Base-by-base conservation (phyloP, 2,113 vertebrate species). In the Rhinoptilus africanus region DNA sequence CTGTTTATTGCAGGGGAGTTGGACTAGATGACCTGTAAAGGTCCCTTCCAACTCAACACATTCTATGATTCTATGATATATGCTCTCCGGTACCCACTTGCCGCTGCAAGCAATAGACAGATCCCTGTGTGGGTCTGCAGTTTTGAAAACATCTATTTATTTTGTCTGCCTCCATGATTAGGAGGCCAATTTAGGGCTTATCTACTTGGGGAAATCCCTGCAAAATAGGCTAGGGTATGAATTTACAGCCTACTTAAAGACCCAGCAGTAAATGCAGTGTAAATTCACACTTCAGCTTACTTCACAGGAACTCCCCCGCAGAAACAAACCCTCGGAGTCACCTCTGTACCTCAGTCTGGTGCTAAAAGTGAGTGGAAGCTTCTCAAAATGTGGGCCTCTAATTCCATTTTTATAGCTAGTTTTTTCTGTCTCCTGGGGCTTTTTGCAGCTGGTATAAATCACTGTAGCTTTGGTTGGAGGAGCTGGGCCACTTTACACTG, bases 261-360 rank as follows among this genome's bases (percentile, higher is more conserved):
- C 87, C 77, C 87, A 89, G 53, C 94, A 96, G 94, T 87, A 89
- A 91, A 95, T 67, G 74, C 94, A 91, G 77, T 75, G 87, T 91
- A 96, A 97, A 96, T 97, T 97, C 94, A 96, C 96, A 93, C 96
- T 96, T 96, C 23, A 79, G 87, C 92, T 94, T 91, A 89, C 80
- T 96, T 96, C 93, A 85, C 92, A 93, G 93, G 91, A 97, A 93
- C 96, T 96, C 96, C 96, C 85, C 96, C 96, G 3, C 96, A 97
- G 96, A 94, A 95, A 93, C 96, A 96, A 96, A 96, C 94, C 94
- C 96, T 96, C 94, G 79, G 96, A 95, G 92, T 97, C 96, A 96
- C 96, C 96, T 96, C 96, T 97, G 95, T 96, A 96, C 94, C 96
- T 95, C 89, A 96, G 94, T 81, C 89, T 96, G 96, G 92, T 95